A percentile compares a stretch with the other conserved stretches of the same genome.
Evolutionary conservation across 2,888 invertebrate genomes (phyloP).

Genomic region (Unio delphinus): DNA sequence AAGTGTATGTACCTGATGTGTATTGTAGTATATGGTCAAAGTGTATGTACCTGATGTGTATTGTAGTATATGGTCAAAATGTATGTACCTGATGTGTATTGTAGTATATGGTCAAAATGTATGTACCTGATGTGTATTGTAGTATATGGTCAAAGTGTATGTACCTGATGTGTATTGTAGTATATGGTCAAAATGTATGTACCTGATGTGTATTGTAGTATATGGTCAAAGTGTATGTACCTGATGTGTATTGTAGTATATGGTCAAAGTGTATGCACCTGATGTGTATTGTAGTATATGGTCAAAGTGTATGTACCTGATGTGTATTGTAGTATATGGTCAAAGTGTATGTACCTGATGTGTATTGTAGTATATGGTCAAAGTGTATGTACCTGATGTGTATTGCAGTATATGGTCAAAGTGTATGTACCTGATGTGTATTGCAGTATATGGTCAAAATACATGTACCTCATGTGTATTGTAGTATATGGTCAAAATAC

Average conservation of each 20-base stretch:
- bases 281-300: slow-evolving; percentile 72
- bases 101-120: slow-evolving; percentile 65
- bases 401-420: slow-evolving; percentile 70
- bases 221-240: slow-evolving; percentile 54
- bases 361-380: slow-evolving; percentile 71
- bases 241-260: too few species aligned
- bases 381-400: slow-evolving; percentile 63
- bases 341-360: slow-evolving; percentile 59
- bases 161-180: slow-evolving; percentile 71
- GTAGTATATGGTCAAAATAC: slow-evolving; percentile 65
- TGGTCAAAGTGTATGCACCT: slow-evolving; percentile 43
- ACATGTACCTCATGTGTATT: slow-evolving; percentile 69
- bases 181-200: slow-evolving; percentile 57
- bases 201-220: slow-evolving; percentile 72
- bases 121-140: slow-evolving; percentile 70
- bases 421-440: slow-evolving; percentile 66
- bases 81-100: slow-evolving; percentile 69
- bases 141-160: slow-evolving; percentile 61
- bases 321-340: slow-evolving; percentile 72
- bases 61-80: slow-evolving; percentile 69
- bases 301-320: slow-evolving; percentile 48
- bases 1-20: slow-evolving; percentile 63
- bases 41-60: slow-evolving; percentile 66
- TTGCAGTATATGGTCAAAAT: slow-evolving; percentile 68
- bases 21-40: slow-evolving; percentile 67